Percentiles rank a stretch among this genome's conserved stretches.
These are phyloP conservation scores for Dioctria rufipes DNA, from an alignment of 2,888 invertebrate species.

Conservation along the genomic window DNA sequence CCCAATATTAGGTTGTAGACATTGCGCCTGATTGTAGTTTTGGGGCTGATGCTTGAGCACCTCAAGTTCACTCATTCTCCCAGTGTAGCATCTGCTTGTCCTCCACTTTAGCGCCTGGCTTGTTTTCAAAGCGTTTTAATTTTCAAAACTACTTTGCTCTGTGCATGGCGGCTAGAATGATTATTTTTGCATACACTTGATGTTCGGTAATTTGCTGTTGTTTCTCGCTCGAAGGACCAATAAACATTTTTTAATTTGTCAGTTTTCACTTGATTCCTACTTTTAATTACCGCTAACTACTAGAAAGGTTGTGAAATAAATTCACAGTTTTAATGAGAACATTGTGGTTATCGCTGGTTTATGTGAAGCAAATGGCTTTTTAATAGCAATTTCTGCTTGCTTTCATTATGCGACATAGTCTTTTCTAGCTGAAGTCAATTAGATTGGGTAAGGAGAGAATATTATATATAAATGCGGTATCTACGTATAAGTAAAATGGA, in stretches of 20 bases:
- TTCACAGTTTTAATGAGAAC: conserved; percentile 23
- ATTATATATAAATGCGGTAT: background rate
- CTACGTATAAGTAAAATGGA: no score
- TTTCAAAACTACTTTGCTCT: no score
- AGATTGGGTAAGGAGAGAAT: background rate
- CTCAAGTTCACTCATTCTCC: no score
- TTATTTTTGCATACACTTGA: background rate
- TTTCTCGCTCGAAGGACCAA: background rate
- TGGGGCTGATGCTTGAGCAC: background rate
- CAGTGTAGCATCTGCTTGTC: conserved; percentile 11
- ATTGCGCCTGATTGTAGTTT: background rate
- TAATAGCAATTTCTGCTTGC: conserved; percentile 31
- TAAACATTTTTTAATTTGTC: conserved; percentile 29
- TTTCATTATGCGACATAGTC: conserved; percentile 8
- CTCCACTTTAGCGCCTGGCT: conserved; percentile 19
- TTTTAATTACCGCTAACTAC: conserved; percentile 23
- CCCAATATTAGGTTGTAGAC: conserved; percentile 35
- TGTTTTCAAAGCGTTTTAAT: conserved; percentile 15
- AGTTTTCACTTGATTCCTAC: background rate
- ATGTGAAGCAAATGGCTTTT: conserved; percentile 38
- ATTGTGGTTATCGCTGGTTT: conserved; percentile 17
- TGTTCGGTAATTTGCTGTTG: no score
- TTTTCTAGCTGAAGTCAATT: background rate
- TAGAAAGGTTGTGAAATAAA: conserved; percentile 30
- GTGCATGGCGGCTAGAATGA: background rate